A percentile compares a stretch with the other conserved stretches of the same genome.
Evolutionary conservation across 1,140 invertebrate genomes (phyloP).

Genomic region (Thalassaphorura encarpata): DNA sequence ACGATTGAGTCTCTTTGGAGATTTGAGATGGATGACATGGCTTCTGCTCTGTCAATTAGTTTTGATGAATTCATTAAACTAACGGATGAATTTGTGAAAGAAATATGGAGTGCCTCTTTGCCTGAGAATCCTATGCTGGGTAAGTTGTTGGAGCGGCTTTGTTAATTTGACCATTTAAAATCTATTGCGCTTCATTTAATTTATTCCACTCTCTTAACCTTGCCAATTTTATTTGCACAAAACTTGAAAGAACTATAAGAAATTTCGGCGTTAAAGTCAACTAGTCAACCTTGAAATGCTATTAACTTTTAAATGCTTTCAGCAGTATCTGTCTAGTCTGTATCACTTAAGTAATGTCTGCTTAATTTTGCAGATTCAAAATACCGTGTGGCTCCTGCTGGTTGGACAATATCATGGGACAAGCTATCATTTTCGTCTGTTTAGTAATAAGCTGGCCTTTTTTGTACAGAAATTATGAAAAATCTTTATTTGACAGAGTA

Average conservation of each 20-base stretch:
- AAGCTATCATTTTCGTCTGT: conserved; percentile 11
- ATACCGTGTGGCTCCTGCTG: conserved; percentile 13
- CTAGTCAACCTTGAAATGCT: no score
- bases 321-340: no score
- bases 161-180: not conserved
- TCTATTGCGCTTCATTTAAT: not conserved
- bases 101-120: conserved; percentile 20
- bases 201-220: not conserved
- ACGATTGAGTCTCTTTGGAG: conserved; percentile 21
- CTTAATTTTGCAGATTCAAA: conserved; percentile 18
- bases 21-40: conserved; percentile 13
- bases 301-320: no score
- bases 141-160: not conserved
- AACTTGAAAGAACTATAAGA: no score
- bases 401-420: conserved; percentile 12
- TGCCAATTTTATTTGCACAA: not conserved
- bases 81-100: conserved; percentile 13
- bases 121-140: conserved; percentile 17
- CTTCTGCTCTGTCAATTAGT: not conserved
- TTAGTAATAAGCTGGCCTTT: not conserved
- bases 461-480: no score
- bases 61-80: conserved; percentile 20
- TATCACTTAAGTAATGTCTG: no score
- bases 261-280: no score
- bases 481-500: no score